Percentiles rank a stretch among this genome's conserved stretches.
These are phyloP conservation scores for Ochlodes sylvanus DNA, from an alignment of 2,888 invertebrate genomes.

Conservation along the genomic window DNA sequence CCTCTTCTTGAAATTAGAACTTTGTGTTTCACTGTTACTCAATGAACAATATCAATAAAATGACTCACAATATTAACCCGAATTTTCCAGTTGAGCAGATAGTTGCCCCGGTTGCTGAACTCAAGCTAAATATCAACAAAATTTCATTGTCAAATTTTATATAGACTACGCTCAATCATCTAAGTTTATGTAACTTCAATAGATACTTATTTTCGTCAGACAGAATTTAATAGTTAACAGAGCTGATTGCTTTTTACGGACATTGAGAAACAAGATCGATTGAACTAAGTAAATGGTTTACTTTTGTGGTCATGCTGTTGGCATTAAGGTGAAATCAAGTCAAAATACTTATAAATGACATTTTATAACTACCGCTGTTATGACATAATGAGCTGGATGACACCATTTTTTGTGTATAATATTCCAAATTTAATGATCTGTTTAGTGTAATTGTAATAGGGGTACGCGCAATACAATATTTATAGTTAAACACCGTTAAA, in stretches of 20 bases:
- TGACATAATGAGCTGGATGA: neutral
- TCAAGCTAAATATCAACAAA: slow-evolving; percentile 6
- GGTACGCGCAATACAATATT: neutral
- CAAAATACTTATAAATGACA: slow-evolving; percentile 39
- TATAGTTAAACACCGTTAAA: slow-evolving; percentile 4
- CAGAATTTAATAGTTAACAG: slow-evolving; percentile 14
- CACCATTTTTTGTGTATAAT: neutral
- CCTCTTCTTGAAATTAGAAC: neutral
- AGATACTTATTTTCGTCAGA: slow-evolving; percentile 17
- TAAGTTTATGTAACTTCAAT: slow-evolving; percentile 14
- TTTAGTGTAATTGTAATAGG: neutral
- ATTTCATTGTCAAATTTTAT: slow-evolving; percentile 17
- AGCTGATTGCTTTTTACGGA: slow-evolving; percentile 41
- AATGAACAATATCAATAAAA: neutral
- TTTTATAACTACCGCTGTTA: slow-evolving; percentile 11
- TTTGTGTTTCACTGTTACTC: neutral
- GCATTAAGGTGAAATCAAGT: slow-evolving; percentile 47
- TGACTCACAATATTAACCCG: neutral
- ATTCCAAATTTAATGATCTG: neutral
- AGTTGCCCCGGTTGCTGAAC: slow-evolving; percentile 5
- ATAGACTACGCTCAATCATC: neutral
- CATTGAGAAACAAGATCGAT: slow-evolving; percentile 50
- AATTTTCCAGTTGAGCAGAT: slow-evolving; percentile 3
- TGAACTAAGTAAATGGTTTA: slow-evolving; percentile 47
- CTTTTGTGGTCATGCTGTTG: slow-evolving; percentile 48